phyloP scores from a whole-genome alignment of 2,113 vertebrate species.

The Neotragus moschatus region DNA sequence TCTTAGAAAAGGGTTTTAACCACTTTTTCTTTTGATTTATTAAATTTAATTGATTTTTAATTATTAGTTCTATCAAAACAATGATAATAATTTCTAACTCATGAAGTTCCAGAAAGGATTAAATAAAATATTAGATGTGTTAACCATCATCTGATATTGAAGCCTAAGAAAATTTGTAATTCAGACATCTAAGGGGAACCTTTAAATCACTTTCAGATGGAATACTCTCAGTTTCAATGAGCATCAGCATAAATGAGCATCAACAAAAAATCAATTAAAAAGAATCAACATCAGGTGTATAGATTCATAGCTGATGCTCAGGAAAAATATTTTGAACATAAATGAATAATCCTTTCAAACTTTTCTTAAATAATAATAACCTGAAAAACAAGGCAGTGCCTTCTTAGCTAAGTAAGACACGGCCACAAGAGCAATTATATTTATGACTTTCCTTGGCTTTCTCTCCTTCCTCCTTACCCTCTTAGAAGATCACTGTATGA shows the following conservation, averaged over 20 bases:
- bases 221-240: neutral
- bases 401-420: neutral
- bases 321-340: neutral
- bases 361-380: neutral
- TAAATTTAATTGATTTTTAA: neutral
- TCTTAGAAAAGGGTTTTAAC: neutral
- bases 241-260: neutral
- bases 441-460: neutral
- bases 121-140: neutral
- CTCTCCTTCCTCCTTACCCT: neutral
- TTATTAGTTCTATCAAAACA: neutral
- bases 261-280: neutral
- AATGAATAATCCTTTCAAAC: neutral
- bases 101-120: neutral
- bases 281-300: neutral
- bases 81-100: neutral
- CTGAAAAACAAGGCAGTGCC: neutral
- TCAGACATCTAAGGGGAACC: neutral
- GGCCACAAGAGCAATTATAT: neutral
- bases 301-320: neutral
- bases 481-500: neutral
- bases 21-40: neutral
- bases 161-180: neutral
- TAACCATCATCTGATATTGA: neutral
- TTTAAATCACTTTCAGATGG: neutral